Percentiles rank a stretch among this genome's conserved stretches.
Evolutionary conservation across 2,888 invertebrate genomes (phyloP).

Genomic region (Platynereis dumerilii): DNA sequence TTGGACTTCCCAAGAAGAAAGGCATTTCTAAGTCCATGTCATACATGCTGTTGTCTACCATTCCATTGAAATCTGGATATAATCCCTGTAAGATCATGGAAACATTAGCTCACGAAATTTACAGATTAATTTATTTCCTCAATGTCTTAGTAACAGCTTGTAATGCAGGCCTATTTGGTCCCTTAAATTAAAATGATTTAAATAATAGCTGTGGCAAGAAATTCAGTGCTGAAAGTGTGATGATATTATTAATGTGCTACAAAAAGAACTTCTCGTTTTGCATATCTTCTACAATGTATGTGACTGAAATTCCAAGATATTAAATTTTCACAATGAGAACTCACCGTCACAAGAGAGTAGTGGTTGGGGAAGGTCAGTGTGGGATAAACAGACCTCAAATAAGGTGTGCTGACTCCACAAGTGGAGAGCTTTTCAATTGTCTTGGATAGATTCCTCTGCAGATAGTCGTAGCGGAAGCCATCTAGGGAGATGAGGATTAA

Average conservation of each 20-base stretch:
- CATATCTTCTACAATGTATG: too few relatives aligned
- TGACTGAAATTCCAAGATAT: too few relatives aligned
- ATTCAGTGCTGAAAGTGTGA: too few relatives aligned
- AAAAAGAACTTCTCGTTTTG: too few relatives aligned
- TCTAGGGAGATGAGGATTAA: constrained; percentile 53
- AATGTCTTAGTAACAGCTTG: too few relatives aligned
- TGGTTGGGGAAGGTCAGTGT: constrained; percentile 57
- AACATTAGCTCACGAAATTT: too few relatives aligned
- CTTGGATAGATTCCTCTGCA: constrained; percentile 44
- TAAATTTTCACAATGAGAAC: constrained; percentile 1
- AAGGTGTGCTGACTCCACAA: constrained; percentile 47
- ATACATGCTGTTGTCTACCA: constrained; percentile 60
- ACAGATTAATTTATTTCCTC: too few relatives aligned
- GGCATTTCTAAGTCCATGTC: constrained; percentile 44
- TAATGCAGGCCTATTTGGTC: too few relatives aligned
- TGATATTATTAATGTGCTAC: too few relatives aligned
- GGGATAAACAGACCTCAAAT: constrained; percentile 52
- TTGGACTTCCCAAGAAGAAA: constrained; percentile 40
- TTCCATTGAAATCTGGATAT: constrained; percentile 63
- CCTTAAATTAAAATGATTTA: too few relatives aligned
- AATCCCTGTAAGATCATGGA: too few relatives aligned
- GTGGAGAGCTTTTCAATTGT: constrained; percentile 42
- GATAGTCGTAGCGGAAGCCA: constrained; percentile 53
- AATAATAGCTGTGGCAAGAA: too few relatives aligned
- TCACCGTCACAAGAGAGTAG: constrained; percentile 51